A percentile compares a stretch with the other conserved stretches of the same genome.
phyloP scores from a whole-genome alignment of 92 coral and sea anemone species.

The Bergia puertoricense region DNA sequence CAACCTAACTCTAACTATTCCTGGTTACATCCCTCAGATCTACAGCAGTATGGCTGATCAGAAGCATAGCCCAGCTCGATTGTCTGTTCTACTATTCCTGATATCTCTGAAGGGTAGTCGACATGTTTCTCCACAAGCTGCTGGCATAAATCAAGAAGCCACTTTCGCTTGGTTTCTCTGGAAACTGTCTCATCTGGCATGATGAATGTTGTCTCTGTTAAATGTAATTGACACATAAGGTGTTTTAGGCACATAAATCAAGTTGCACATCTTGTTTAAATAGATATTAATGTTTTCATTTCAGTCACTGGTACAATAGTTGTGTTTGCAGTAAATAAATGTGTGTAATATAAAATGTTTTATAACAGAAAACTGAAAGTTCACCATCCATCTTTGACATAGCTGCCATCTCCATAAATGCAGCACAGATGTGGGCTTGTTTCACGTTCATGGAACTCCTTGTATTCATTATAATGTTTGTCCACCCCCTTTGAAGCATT shows the following conservation, averaged over 20 bases:
- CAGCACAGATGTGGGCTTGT: slow-evolving; percentile 44
- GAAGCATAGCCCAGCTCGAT: slow-evolving; percentile 32
- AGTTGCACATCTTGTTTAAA: not conserved
- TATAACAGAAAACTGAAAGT: not conserved
- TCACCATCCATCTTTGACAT: slow-evolving; percentile 43
- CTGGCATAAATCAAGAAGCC: slow-evolving; percentile 66
- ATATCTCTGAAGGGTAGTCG: slow-evolving; percentile 28
- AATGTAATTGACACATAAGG: not conserved
- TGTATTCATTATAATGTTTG: slow-evolving; percentile 32
- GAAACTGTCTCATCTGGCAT: slow-evolving; percentile 50
- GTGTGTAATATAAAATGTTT: not conserved
- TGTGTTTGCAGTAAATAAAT: no score
- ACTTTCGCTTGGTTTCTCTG: slow-evolving; percentile 42
- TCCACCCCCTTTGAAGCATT: slow-evolving; percentile 46
- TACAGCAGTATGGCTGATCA: slow-evolving; percentile 32
- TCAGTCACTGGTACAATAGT: no score
- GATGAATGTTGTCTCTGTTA: slow-evolving; percentile 2
- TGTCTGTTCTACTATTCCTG: slow-evolving; percentile 40
- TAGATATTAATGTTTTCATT: no score
- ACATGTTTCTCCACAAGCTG: slow-evolving; percentile 50
- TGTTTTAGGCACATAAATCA: no score
- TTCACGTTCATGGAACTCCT: slow-evolving; percentile 39
- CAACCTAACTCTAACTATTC: slow-evolving; percentile 41
- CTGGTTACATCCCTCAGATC: slow-evolving; percentile 34
- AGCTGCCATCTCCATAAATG: slow-evolving; percentile 47